Evolutionary conservation across 30 jellyfish, hydroid and myxozoan species (phyloP).

Genomic region (Mastigias papua): DNA sequence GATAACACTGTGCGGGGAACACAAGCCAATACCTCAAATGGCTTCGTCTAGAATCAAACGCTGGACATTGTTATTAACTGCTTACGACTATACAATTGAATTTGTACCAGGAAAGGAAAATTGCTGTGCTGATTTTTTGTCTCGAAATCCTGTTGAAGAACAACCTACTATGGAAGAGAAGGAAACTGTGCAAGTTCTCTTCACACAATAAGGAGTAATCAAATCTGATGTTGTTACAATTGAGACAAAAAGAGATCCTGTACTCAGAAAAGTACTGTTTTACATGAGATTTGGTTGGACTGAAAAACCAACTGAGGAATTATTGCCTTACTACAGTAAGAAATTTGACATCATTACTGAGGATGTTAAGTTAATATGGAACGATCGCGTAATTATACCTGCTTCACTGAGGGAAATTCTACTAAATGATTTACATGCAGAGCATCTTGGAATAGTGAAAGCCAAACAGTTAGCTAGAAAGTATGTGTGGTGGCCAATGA

Average conservation of each 20-base stretch:
- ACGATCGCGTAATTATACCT: no score
- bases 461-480: no score
- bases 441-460: no score
- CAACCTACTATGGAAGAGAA: slow-evolving; percentile 22
- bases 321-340: slow-evolving; percentile 27
- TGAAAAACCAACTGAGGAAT: slow-evolving; percentile 22
- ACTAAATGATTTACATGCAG: no score
- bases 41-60: slow-evolving; percentile 3
- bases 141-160: slow-evolving; percentile 25
- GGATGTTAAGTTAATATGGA: no score
- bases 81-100: not conserved
- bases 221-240: slow-evolving; percentile 21
- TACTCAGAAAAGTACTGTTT: slow-evolving; percentile 32
- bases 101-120: slow-evolving; percentile 7
- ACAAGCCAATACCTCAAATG: slow-evolving; percentile 2
- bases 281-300: slow-evolving; percentile 32
- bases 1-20: slow-evolving; percentile 10
- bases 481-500: no score
- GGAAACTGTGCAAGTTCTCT: slow-evolving; percentile 25
- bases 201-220: slow-evolving; percentile 28
- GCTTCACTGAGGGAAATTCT: no score
- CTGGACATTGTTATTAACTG: not conserved
- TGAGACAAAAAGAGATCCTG: slow-evolving; percentile 24
- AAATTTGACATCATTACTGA: slow-evolving; percentile 5
- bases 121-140: slow-evolving; percentile 19